These are phyloP conservation scores for Manduca sexta DNA, from an alignment of 1,140 invertebrate genomes.

Conservation along the genomic window DNA sequence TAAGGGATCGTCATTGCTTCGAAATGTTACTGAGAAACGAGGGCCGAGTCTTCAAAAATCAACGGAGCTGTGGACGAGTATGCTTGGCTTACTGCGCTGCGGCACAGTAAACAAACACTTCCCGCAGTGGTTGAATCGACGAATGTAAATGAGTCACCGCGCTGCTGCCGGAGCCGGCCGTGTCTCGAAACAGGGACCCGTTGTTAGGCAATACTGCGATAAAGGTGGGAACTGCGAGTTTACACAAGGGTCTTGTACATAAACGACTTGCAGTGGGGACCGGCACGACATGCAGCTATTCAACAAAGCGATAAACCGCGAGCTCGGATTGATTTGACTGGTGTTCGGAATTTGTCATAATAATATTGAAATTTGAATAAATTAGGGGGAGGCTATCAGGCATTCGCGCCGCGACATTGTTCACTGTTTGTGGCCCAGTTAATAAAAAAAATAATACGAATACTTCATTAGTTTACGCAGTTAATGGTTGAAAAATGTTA, in stretches of 20 bases:
- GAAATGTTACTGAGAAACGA: no score
- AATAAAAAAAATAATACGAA: conserved; percentile 55
- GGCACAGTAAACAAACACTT: no score
- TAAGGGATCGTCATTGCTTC: no score
- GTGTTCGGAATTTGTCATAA: conserved; percentile 52
- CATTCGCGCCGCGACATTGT: conserved; percentile 67
- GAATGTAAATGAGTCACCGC: conserved; percentile 16
- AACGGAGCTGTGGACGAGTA: no score
- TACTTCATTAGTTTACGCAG: conserved; percentile 67
- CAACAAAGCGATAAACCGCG: conserved; percentile 58
- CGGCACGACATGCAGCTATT: conserved; percentile 54
- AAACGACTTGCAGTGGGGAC: conserved; percentile 16
- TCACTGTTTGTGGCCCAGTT: conserved; percentile 60
- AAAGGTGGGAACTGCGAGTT: not conserved
- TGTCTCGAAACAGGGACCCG: not conserved
- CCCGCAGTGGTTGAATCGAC: conserved; percentile 12
- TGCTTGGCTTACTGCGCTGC: no score
- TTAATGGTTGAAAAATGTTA: conserved; percentile 72
- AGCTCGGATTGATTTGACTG: conserved; percentile 61
- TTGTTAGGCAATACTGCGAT: not conserved
- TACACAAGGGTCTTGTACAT: not conserved
- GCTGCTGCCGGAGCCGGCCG: conserved; percentile 10
- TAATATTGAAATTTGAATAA: conserved; percentile 35
- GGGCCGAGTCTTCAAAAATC: no score
- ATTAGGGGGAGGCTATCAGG: conserved; percentile 66